Evolutionary conservation across 2,888 invertebrate genomes (phyloP).

Genomic region (Alloscopus bannaensis): DNA sequence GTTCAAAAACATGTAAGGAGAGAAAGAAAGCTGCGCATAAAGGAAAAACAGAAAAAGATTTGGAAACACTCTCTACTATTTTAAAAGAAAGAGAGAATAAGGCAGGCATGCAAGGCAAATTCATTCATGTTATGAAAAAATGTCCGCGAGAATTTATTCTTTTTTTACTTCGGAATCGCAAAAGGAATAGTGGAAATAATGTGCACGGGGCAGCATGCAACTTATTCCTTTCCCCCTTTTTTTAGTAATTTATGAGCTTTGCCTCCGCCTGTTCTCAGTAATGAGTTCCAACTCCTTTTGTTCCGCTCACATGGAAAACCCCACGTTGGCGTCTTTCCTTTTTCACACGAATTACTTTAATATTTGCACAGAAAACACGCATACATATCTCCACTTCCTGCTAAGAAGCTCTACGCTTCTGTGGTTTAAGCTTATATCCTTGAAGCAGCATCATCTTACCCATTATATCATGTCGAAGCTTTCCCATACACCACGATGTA

Average conservation of each 20-base stretch:
- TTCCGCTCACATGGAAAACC: constrained; percentile 41
- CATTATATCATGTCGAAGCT: no score
- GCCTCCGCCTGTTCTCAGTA: constrained; percentile 49
- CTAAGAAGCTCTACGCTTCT: no score
- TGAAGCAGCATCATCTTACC: no score
- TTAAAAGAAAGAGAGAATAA: background rate
- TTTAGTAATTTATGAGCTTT: constrained; percentile 55
- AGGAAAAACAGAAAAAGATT: constrained; percentile 21
- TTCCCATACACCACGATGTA: no score
- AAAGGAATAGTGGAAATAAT: background rate
- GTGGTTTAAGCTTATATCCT: no score
- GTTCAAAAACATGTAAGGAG: constrained; percentile 39
- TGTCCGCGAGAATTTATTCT: constrained; percentile 23
- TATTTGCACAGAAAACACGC: constrained; percentile 20
- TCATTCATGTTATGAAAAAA: constrained; percentile 12
- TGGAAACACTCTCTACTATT: constrained; percentile 10
- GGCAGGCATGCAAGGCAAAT: constrained; percentile 26
- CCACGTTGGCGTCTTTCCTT: constrained; percentile 31
- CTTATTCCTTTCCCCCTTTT: constrained; percentile 27
- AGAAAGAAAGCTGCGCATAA: constrained; percentile 10
- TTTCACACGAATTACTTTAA: background rate
- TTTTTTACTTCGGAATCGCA: constrained; percentile 6
- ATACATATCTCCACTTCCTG: no score
- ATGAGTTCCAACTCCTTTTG: constrained; percentile 54
- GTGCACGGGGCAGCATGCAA: constrained; percentile 30